Conservation (phyloP, 2,797 vertebrate genomes). For the Borostomias antarcticus region DNA sequence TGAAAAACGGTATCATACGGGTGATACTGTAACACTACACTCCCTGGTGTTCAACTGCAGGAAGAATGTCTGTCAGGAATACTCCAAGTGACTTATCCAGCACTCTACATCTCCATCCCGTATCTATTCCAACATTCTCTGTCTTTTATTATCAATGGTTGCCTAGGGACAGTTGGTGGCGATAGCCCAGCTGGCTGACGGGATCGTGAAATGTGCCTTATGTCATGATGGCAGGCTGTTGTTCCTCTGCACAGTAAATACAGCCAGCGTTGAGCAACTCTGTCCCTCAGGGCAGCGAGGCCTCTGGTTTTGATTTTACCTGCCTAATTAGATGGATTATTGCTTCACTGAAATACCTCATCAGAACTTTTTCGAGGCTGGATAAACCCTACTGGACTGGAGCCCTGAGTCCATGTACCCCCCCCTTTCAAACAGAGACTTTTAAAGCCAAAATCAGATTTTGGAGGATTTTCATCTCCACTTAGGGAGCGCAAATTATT, state of each 20-base stretch:
- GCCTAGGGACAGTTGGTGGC: slow-evolving; percentile 35
- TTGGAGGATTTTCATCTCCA: background rate
- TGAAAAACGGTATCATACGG: background rate
- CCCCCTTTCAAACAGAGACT: background rate
- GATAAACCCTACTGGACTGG: slow-evolving; percentile 2
- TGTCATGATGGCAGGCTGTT: slow-evolving; percentile 31
- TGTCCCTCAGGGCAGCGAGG: background rate
- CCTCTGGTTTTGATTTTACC: slow-evolving; percentile 29
- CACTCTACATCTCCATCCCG: slow-evolving; percentile 19
- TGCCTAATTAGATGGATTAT: slow-evolving; percentile 20
- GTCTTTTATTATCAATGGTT: slow-evolving; percentile 42
- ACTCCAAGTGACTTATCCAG: background rate
- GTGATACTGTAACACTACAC: no score
- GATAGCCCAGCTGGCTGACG: slow-evolving; percentile 25
- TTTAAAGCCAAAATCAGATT: background rate
- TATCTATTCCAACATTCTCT: slow-evolving; percentile 22
- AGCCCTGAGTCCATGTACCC: background rate
- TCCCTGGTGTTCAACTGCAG: background rate
- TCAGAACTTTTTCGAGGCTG: slow-evolving; percentile 4
- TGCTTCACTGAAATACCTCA: slow-evolving; percentile 14
- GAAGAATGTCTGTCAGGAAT: background rate
- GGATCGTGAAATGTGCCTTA: slow-evolving; percentile 31
- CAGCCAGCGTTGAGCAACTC: slow-evolving; percentile 13
- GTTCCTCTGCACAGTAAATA: slow-evolving; percentile 32
- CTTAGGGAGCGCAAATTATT: no score